Conservation (phyloP, 2,113 vertebrate genomes). For the rat (Rattus norvegicus) region GRCr8 NC_086022.1:163647001-163647500, state of each 20-base stretch:
- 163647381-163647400: not conserved
- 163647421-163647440: not conserved
- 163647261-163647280: not conserved
- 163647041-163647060: not conserved
- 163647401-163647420: not conserved
- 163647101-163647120: not conserved
- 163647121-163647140: not conserved
- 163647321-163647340: not conserved
- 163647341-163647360: not conserved
- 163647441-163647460: not conserved
- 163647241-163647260: not conserved
- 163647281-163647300: not conserved
- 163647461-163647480: constrained; percentile 2
- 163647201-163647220: not conserved
- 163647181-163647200: not conserved
- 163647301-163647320: not conserved
- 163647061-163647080: not conserved
- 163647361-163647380: not conserved
- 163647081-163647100: not conserved
- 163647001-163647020: too few species aligned
- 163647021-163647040: not conserved
- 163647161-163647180: not conserved
- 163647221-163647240: not conserved
- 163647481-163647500: not conserved
- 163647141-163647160: not conserved